Conservation (phyloP, 1,140 invertebrate species). For the Trypoxylus dichotomus region DNA sequence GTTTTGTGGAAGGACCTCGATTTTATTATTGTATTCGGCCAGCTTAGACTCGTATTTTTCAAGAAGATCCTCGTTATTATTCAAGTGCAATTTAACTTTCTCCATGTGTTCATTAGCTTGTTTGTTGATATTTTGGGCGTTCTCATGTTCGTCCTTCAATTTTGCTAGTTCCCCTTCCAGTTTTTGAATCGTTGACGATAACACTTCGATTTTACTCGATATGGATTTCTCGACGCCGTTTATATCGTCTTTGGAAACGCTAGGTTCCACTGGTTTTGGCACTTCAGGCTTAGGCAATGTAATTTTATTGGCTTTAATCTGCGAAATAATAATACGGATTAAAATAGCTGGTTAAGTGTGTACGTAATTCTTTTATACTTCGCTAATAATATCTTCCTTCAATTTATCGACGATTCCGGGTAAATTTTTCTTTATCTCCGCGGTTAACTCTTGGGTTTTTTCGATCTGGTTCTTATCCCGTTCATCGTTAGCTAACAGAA, state of each 20-base stretch:
- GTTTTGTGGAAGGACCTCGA: constrained; percentile 55
- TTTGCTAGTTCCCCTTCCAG: constrained; percentile 58
- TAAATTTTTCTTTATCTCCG: constrained; percentile 66
- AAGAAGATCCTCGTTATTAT: constrained; percentile 56
- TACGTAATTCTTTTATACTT: constrained; percentile 36
- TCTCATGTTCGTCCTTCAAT: constrained; percentile 49
- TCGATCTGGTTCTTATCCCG: constrained; percentile 68
- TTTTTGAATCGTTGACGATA: constrained; percentile 58
- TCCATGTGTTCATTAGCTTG: constrained; percentile 47
- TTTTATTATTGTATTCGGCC: constrained; percentile 57
- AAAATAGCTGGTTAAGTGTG: not conserved
- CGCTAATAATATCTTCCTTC: constrained; percentile 44
- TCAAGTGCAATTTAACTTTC: constrained; percentile 47
- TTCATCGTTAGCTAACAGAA: constrained; percentile 69
- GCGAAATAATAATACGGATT: constrained; percentile 43
- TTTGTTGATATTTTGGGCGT: constrained; percentile 45
- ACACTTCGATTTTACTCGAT: constrained; percentile 58
- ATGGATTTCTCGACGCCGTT: constrained; percentile 60
- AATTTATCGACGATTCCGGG: constrained; percentile 55
- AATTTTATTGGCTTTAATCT: constrained; percentile 27
- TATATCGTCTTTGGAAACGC: constrained; percentile 48
- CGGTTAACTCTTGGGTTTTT: constrained; percentile 67
- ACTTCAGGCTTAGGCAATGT: not conserved
- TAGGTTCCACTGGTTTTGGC: constrained; percentile 40
- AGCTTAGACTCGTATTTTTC: constrained; percentile 60